These are phyloP conservation scores for Trichopoda pennipes DNA, from an alignment of 2,888 invertebrate genomes.

Conservation along the genomic window DNA sequence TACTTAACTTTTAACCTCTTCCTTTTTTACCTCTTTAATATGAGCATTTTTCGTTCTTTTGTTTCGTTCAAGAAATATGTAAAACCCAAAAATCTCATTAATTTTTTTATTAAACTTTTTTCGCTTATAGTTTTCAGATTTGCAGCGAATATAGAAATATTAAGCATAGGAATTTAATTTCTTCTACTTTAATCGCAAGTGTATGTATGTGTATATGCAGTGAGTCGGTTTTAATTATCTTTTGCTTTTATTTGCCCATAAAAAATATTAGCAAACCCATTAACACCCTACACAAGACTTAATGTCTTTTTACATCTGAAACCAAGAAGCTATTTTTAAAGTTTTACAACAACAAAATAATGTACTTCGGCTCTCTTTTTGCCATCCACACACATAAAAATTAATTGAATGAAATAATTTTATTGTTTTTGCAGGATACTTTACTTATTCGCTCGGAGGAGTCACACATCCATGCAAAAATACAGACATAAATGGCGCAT, in stretches of 20 bases:
- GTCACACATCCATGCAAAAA: no score
- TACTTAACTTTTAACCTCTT: slow-evolving; percentile 51
- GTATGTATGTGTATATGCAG: neutral
- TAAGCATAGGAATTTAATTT: slow-evolving; percentile 45
- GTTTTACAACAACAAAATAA: no score
- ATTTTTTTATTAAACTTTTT: slow-evolving; percentile 50
- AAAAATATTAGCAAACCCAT: neutral
- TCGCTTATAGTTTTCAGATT: slow-evolving; percentile 52
- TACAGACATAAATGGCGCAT: no score
- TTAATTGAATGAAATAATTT: no score
- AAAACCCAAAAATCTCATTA: slow-evolving; percentile 45
- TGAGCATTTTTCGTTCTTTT: slow-evolving; percentile 18
- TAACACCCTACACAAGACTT: neutral
- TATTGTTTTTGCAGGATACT: no score
- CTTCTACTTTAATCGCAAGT: slow-evolving; percentile 20
- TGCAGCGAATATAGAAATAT: slow-evolving; percentile 50
- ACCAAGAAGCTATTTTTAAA: no score
- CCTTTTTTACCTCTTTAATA: neutral
- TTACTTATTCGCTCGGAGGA: no score
- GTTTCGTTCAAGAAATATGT: neutral
- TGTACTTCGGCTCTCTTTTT: no score
- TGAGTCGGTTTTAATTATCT: slow-evolving; percentile 8
- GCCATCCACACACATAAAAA: no score
- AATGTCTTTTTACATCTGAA: no score
- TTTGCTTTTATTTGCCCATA: neutral